Percentiles rank a stretch among this genome's conserved stretches.
These are phyloP conservation scores for Anticlea derivata DNA, from an alignment of 2,888 invertebrate genomes.

Conservation along the genomic window DNA sequence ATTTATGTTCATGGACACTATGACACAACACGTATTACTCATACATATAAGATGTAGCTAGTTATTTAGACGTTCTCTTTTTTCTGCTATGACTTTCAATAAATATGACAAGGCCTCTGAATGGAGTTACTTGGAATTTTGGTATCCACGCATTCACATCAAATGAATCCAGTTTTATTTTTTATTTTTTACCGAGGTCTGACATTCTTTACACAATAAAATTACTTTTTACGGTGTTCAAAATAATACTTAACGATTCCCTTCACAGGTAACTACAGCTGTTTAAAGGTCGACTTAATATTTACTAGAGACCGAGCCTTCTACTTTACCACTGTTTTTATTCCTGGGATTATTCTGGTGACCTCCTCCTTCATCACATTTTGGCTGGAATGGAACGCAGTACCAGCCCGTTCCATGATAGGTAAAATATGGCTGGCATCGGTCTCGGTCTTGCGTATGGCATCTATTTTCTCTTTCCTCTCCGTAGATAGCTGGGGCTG, in stretches of 20 bases:
- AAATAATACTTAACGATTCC: constrained; percentile 66
- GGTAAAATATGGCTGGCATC: constrained; percentile 84
- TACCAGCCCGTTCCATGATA: constrained; percentile 95
- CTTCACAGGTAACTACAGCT: constrained; percentile 93
- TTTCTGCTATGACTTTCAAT: constrained; percentile 57
- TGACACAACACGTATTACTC: constrained; percentile 82
- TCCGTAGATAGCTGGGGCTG: constrained; percentile 75
- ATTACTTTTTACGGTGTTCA: constrained; percentile 44
- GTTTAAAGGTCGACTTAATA: constrained; percentile 92
- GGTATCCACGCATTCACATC: constrained; percentile 51
- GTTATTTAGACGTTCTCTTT: constrained; percentile 58
- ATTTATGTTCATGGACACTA: constrained; percentile 58
- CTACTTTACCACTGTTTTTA: constrained; percentile 96
- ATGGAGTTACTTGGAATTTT: constrained; percentile 82
- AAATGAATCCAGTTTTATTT: constrained; percentile 42
- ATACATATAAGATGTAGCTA: constrained; percentile 76
- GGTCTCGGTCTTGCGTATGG: constrained; percentile 69
- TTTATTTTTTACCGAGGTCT: constrained; percentile 46
- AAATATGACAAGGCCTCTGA: constrained; percentile 80
- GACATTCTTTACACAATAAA: constrained; percentile 34
- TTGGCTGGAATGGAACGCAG: constrained; percentile 96
- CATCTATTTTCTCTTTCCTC: constrained; percentile 49
- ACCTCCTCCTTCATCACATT: constrained; percentile 94
- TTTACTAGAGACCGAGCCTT: constrained; percentile 95
- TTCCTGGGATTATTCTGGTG: constrained; percentile 94